Conservation (phyloP, 2,797 vertebrate species). For the Cyclura pinguis region DNA sequence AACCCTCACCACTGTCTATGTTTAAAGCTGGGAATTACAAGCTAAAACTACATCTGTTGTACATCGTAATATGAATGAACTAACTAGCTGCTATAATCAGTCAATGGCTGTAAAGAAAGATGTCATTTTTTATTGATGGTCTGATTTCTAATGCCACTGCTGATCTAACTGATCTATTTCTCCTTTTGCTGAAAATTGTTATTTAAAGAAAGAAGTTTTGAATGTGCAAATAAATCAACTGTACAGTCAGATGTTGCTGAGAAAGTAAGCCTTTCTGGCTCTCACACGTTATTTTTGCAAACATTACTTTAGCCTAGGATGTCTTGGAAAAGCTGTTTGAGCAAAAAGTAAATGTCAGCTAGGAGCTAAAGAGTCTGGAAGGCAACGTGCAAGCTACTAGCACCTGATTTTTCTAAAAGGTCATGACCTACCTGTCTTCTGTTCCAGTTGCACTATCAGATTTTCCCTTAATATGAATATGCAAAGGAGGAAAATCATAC, state of each 20-base stretch:
- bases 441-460: too few relatives aligned
- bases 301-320: neutral
- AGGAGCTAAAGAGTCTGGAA: too few relatives aligned
- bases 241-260: neutral
- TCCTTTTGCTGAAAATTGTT: neutral
- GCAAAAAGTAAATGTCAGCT: neutral
- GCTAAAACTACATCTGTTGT: too few relatives aligned
- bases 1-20: too few relatives aligned
- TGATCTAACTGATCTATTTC: neutral
- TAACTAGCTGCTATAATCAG: neutral
- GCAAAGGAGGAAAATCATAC: too few relatives aligned
- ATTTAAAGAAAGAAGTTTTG: neutral
- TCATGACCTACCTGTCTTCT: too few relatives aligned
- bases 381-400: too few relatives aligned
- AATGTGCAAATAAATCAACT: neutral
- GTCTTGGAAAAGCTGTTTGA: neutral
- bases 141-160: neutral
- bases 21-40: neutral
- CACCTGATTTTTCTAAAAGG: too few relatives aligned
- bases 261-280: neutral
- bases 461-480: too few relatives aligned
- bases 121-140: neutral
- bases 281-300: neutral
- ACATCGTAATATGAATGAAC: neutral
- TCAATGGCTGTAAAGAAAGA: neutral